Percentiles rank a stretch among this genome's conserved stretches.
Conservation (phyloP, 2,888 invertebrate genomes). For the Eilema depressum region DNA sequence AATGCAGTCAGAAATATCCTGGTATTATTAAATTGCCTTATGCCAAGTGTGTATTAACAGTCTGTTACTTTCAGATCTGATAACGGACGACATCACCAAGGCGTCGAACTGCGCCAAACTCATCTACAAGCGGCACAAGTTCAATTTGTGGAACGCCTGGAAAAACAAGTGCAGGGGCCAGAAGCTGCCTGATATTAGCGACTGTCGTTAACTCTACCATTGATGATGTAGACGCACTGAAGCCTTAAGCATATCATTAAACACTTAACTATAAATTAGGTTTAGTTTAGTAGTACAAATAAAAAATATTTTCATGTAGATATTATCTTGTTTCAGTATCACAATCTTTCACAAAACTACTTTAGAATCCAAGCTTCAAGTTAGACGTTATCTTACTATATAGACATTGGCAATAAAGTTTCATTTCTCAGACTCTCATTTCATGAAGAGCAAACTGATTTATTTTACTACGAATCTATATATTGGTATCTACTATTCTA, state of each 20-base stretch:
- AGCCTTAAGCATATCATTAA: no score
- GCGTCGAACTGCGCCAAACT: constrained; percentile 74
- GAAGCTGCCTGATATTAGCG: constrained; percentile 62
- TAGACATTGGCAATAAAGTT: no score
- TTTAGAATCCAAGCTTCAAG: neutral
- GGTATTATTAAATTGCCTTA: no score
- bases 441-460: no score
- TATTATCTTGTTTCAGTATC: neutral
- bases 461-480: no score
- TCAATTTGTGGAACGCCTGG: constrained; percentile 71
- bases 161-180: constrained; percentile 56
- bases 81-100: constrained; percentile 66
- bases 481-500: no score
- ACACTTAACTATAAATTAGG: no score
- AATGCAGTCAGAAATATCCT: no score
- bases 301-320: neutral
- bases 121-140: constrained; percentile 61
- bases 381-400: no score
- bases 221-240: neutral
- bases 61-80: constrained; percentile 15
- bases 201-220: constrained; percentile 42
- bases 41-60: neutral
- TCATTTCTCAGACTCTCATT: no score
- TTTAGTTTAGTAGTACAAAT: neutral
- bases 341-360: neutral